Base-by-base conservation (phyloP, 1,140 invertebrate species). In the Apis cerana region DNA sequence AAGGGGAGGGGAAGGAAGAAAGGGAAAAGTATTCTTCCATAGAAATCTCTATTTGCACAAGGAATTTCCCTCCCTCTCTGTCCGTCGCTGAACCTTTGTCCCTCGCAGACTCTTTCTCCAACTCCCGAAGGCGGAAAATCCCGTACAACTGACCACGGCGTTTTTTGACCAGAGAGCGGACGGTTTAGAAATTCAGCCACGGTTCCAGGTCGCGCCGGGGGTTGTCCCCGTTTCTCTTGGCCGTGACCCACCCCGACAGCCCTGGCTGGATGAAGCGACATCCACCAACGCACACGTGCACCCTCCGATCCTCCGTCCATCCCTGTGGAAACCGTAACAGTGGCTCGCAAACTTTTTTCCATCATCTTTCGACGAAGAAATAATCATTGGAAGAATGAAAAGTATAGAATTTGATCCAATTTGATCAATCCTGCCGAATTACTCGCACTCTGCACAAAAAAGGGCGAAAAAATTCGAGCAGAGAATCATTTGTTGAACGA, bases 201-300 rank as follows among this genome's bases (percentile, higher is more conserved):
- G 54, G 21, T 83, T 80, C 70, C 72, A 77, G 72, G 75, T 59
- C 69, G 77, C 21, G 62, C 48, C 75, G 83, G 82, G 86, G 85
- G 87, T 85, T 91, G 91, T 89, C 92, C 92, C 90, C 91, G 76
- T 93, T 93, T 92, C 85, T 91, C 84, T 88, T 93, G 92, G 89
- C 92, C 92, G 83, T 93, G 92, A 93, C 92, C 92, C 91, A 91
- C 89, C 88, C 90, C 52, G 77, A 65, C 64, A 87, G 74, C 75
- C 56, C 75, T 67, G 70, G 86, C 75, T 85, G 84, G 72, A 72
- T 82, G 65, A 61, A 68, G 78, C 77, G 69, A 23, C 64, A 75
- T 77, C 70, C 68, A 79, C 82, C 27, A 27, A 21, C 50, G 11
- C 43, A 43, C 27, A 2, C 61, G 23, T 43, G 48, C 67, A 43